These are phyloP conservation scores for Mimas tiliae DNA, from an alignment of 2,888 invertebrate genomes.

Conservation along the genomic window DNA sequence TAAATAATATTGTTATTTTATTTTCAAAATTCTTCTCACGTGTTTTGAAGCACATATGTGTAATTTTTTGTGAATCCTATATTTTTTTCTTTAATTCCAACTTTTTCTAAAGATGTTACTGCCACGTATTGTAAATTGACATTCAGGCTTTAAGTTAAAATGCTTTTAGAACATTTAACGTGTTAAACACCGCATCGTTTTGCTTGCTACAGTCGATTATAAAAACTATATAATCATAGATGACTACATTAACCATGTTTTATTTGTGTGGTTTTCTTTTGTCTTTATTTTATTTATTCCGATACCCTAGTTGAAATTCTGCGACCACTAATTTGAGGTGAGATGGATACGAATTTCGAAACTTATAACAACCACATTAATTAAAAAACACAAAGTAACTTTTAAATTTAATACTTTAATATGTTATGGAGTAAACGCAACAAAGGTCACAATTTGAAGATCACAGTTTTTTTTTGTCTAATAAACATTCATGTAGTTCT, in stretches of 20 bases:
- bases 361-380: too few species aligned
- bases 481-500: not conserved
- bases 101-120: slow-evolving; percentile 54
- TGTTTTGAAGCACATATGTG: not conserved
- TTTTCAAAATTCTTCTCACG: not conserved
- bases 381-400: too few species aligned
- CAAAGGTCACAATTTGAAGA: too few species aligned
- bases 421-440: too few species aligned
- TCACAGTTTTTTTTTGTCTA: too few species aligned
- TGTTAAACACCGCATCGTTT: slow-evolving; percentile 65
- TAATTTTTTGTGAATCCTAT: too few species aligned
- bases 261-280: slow-evolving; percentile 8
- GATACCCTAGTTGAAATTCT: too few species aligned
- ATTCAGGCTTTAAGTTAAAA: slow-evolving; percentile 46
- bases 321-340: too few species aligned
- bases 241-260: slow-evolving; percentile 16
- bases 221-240: slow-evolving; percentile 21
- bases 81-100: not conserved
- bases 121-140: slow-evolving; percentile 48
- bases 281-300: too few species aligned
- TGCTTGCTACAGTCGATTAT: slow-evolving; percentile 48
- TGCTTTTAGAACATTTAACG: slow-evolving; percentile 52
- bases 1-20: not conserved
- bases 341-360: too few species aligned
- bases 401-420: too few species aligned